Evolutionary conservation across 2,797 vertebrate species (phyloP).

Genomic region (Heteromormyrus szaboi): DNA sequence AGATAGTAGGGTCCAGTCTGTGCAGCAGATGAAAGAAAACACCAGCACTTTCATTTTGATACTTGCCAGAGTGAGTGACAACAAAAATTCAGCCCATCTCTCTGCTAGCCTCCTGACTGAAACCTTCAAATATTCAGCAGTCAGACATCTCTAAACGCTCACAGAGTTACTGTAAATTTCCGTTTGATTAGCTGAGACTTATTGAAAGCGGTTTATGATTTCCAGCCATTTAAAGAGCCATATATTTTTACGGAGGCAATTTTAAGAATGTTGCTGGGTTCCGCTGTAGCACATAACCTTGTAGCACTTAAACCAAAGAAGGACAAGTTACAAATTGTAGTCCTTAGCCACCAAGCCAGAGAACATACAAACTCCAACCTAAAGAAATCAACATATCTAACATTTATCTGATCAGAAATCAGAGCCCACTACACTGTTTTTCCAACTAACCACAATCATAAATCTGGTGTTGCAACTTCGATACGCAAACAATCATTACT

Average conservation of each 20-base stretch:
- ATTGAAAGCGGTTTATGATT: background rate
- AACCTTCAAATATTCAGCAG: background rate
- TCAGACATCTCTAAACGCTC: background rate
- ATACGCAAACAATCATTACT: background rate
- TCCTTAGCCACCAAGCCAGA: background rate
- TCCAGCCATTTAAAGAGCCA: background rate
- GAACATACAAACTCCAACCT: background rate
- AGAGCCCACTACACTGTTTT: background rate
- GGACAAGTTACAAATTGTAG: background rate
- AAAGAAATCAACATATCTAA: background rate
- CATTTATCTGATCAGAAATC: background rate
- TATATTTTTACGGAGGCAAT: background rate
- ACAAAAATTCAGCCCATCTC: background rate
- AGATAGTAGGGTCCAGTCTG: background rate
- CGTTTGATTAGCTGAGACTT: background rate
- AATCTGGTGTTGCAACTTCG: background rate
- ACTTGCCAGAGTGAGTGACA: background rate
- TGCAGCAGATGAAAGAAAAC: background rate
- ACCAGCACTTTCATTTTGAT: background rate
- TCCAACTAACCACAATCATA: background rate
- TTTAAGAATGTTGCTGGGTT: background rate
- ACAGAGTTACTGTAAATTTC: background rate
- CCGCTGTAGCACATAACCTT: background rate
- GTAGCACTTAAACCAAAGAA: background rate
- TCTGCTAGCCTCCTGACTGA: background rate